A percentile compares a stretch with the other conserved stretches of the same genome.
These are phyloP conservation scores for Diorhabda sublineata DNA, from an alignment of 1,140 invertebrate species.

Conservation along the genomic window DNA sequence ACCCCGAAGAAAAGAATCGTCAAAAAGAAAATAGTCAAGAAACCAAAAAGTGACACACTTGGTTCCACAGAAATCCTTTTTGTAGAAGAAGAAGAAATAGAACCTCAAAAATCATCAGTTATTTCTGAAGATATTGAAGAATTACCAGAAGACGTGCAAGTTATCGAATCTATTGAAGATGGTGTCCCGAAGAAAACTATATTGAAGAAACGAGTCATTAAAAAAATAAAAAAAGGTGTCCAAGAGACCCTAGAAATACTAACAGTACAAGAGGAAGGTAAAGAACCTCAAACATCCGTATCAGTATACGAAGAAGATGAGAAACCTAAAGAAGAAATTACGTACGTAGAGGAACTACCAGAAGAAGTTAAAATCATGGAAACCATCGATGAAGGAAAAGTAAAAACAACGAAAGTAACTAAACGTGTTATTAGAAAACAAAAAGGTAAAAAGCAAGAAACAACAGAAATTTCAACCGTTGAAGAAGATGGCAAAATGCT, in stretches of 20 bases:
- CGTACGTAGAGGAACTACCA: slow-evolving; percentile 11
- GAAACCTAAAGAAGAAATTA: slow-evolving; percentile 33
- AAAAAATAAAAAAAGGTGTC: slow-evolving; percentile 41
- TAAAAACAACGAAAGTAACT: slow-evolving; percentile 12
- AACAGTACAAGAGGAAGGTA: slow-evolving; percentile 39
- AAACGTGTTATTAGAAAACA: slow-evolving; percentile 16
- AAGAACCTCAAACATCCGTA: slow-evolving; percentile 25
- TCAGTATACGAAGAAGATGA: slow-evolving; percentile 20
- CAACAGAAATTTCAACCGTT: slow-evolving; percentile 42
- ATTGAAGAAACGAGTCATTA: slow-evolving; percentile 44
- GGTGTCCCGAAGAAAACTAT: slow-evolving; percentile 27
- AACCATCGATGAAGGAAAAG: slow-evolving; percentile 11
- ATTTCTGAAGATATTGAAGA: slow-evolving; percentile 21
- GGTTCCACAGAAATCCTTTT: slow-evolving; percentile 36
- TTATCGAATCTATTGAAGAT: slow-evolving; percentile 32
- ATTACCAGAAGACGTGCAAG: slow-evolving; percentile 32
- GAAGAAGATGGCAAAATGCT: slow-evolving; percentile 3
- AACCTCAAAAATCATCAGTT: slow-evolving; percentile 24
- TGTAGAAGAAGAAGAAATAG: slow-evolving; percentile 39
- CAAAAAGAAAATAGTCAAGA: slow-evolving; percentile 45
- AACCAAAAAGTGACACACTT: slow-evolving; percentile 39
- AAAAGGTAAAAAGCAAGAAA: slow-evolving; percentile 35
- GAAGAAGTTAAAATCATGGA: slow-evolving; percentile 15
- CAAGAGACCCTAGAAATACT: slow-evolving; percentile 37
- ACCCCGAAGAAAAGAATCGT: slow-evolving; percentile 31